Percentiles rank a stretch among this genome's conserved stretches.
phyloP scores from a whole-genome alignment of 2,797 vertebrate genomes.

The Acrossocheilus wenchowensis region DNA sequence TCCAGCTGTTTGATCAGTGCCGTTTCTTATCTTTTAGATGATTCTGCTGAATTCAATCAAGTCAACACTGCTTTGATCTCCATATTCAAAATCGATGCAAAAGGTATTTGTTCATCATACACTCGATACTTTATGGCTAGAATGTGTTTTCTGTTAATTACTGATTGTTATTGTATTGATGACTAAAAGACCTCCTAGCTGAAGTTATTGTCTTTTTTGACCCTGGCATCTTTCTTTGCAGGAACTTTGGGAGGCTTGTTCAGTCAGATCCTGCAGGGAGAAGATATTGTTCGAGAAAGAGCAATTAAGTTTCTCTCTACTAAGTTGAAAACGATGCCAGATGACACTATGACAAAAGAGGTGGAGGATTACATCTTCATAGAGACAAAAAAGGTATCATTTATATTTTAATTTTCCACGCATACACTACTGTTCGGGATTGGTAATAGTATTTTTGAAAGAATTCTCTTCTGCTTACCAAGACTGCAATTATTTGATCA shows the following conservation, averaged over 20 bases:
- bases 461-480: background rate
- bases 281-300: conserved; percentile 94
- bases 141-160: background rate
- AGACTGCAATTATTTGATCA: background rate
- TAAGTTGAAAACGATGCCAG: conserved; percentile 91
- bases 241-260: conserved; percentile 95
- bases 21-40: conserved; percentile 79
- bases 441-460: background rate
- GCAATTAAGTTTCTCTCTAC: conserved; percentile 95
- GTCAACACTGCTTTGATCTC: conserved; percentile 94
- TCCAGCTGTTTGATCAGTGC: background rate
- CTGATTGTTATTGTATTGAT: background rate
- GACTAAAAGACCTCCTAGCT: background rate
- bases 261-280: conserved; percentile 97
- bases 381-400: conserved; percentile 92
- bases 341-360: conserved; percentile 95
- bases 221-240: conserved; percentile 62
- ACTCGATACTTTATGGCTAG: background rate
- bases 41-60: conserved; percentile 97
- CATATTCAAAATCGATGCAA: conserved; percentile 98
- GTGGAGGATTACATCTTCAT: conserved; percentile 92
- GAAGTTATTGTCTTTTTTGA: background rate
- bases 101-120: conserved; percentile 77
- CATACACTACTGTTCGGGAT: background rate
- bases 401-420: background rate